Evolutionary conservation across 2,797 vertebrate genomes (phyloP), one percentile per base, ranked within the genome.

Genomic region (Gambelia wislizenii): DNA sequence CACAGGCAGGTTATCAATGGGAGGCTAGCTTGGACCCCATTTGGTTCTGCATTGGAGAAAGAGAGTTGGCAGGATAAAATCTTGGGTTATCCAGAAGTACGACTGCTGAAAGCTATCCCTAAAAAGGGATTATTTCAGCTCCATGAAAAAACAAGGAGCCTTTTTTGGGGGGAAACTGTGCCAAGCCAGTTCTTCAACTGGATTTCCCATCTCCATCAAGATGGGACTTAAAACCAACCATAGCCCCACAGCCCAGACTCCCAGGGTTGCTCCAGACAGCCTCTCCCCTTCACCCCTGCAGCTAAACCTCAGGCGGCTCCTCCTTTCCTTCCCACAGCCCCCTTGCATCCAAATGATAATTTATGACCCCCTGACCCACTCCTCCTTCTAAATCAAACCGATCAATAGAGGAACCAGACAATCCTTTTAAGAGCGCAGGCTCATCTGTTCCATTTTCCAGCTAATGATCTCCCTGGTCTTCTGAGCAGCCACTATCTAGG

Each of bases 331-430:
- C 94, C 93, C 83, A 87, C 87, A 83, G 85, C 93, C 93, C 91
- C 86, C 95, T 91, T 18, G 14, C 92, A 92, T 89, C 84, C 94
- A 90, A 56, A 88, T 72, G 92, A 91, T 95, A 94, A 96, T 95
- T 96, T 94, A 96, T 91, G 89, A 94, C 39, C 84, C 72, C 42
- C 93, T 92, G 95, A 95, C 93, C 95, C 90, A 93, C 69, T 94
- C 95, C 94, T 94, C 93, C 90, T 94, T 95, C 93, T 94, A 92
- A 94, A 96, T 95, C 95, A 93, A 94, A 87, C 87, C 81, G 95
- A 93, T 95, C 96, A 95, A 96, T 95, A 95, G 80, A 92, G 95
- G 91, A 94, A 83, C 90, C 90, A 92, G 95, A 93, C 70, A 96
- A 95, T 94, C 93, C 95, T 96, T 96, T 94, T 94, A 94, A 94